A percentile compares a stretch with the other conserved stretches of the same genome.
phyloP scores from a whole-genome alignment of 2,113 vertebrate genomes.

The Coregonus clupeaformis region DNA sequence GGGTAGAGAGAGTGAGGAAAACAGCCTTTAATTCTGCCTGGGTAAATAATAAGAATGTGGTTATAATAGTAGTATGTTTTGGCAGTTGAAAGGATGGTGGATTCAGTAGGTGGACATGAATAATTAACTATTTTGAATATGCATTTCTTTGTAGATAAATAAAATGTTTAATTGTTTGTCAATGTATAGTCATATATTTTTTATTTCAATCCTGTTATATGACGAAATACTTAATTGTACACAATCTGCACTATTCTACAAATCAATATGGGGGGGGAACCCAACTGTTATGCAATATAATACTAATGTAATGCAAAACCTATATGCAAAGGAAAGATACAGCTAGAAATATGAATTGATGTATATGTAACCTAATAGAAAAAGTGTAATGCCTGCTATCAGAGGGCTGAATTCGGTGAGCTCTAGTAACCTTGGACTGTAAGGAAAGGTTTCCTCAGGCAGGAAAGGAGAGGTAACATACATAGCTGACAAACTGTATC shows the following conservation, averaged over 20 bases:
- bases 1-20: not conserved
- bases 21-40: not conserved
- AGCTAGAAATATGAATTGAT: too few species aligned
- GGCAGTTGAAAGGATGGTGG: not conserved
- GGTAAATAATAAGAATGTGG: not conserved
- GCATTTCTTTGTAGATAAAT: slow-evolving; percentile 47
- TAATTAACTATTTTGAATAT: slow-evolving; percentile 39
- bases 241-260: not conserved
- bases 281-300: not conserved
- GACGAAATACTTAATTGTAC: not conserved
- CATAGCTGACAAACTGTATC: not conserved
- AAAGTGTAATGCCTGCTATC: too few species aligned
- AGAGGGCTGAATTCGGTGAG: too few species aligned
- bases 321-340: too few species aligned
- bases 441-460: too few species aligned
- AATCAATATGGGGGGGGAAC: too few species aligned
- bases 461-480: too few species aligned
- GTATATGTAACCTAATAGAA: too few species aligned
- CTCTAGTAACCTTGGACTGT: not conserved
- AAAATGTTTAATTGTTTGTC: slow-evolving; percentile 58
- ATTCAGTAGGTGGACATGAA: slow-evolving; percentile 18
- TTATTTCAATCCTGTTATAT: not conserved
- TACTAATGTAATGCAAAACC: not conserved
- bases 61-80: not conserved
- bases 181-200: not conserved